Evolutionary conservation across 2,888 invertebrate species (phyloP), one percentile per base, ranked within the genome.

Genomic region (Pyralis farinalis): DNA sequence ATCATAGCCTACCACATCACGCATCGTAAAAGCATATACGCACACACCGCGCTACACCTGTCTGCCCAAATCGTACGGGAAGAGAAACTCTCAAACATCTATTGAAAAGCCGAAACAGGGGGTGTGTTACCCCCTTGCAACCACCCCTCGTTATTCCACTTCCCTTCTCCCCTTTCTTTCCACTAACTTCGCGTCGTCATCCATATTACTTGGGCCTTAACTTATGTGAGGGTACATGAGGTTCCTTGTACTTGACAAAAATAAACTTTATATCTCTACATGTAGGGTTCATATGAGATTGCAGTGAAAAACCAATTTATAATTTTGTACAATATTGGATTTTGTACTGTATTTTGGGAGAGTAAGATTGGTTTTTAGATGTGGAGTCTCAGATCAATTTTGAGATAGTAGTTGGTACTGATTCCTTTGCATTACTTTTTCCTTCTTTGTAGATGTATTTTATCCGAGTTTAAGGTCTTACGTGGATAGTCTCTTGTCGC

Each of bases 21-120:
- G 25, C 25, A 25, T 25, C 25, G 3, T 4, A 7, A 4, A 25
- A 25, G 7, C 25, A 7, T 25, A 7, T 3, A 7, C 7, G 7
- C 25, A 25, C 25, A 25, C 25, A 25, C 25, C 7, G 7, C n/a
- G 3, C 7, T 71, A 72, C 77, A 83, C 85, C 84, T 84, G 83
- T 75, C 73, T 74, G 59, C 68, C 69, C 67, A 81, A 78, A 78
- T 76, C 77, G 16, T 4, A 16, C 16, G 71, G 71, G 66, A 64
- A 64, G 62, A 69, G 71, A 70, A 79, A 76, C 78, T 82, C 68
- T 72, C 16, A 79, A 83, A 82, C 85, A 83, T 84, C 88, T 84
- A 87, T 87, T 88, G 87, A 88, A 87, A 84, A 79, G 81, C 87
- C 87, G 71, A 87, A 88, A 86, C 87, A 81, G 85, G 83, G 82